phyloP scores from a whole-genome alignment of 2,797 vertebrate species.

The Mus minutoides region DNA sequence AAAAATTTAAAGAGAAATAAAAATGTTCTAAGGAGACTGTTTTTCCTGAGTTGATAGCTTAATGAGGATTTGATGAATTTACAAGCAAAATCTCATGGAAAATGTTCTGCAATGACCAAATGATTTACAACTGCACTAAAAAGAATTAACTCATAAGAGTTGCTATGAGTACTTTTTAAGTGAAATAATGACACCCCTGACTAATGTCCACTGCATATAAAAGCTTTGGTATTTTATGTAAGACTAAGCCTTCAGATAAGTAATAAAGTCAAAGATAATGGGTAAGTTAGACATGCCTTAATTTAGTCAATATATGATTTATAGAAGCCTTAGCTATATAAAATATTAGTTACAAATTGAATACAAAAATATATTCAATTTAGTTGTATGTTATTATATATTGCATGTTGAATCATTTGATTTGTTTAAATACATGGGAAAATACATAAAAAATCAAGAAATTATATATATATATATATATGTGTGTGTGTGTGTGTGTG shows the following conservation, averaged over 20 bases:
- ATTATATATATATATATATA: not conserved
- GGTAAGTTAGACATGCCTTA: not conserved
- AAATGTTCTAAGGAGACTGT: not conserved
- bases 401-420: not conserved
- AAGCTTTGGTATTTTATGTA: not conserved
- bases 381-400: not conserved
- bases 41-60: not conserved
- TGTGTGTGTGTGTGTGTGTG: too few species aligned
- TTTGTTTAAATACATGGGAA: not conserved
- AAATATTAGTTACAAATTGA: not conserved
- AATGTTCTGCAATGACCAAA: not conserved
- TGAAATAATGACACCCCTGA: not conserved
- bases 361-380: not conserved
- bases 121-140: not conserved
- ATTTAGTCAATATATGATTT: not conserved
- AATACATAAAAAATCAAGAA: not conserved
- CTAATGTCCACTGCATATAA: not conserved
- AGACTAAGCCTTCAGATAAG: not conserved
- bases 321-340: not conserved
- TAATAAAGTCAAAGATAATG: slow-evolving; percentile 12
- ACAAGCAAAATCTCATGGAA: not conserved
- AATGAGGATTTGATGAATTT: slow-evolving; percentile 1
- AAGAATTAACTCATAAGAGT: not conserved
- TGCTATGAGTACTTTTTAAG: not conserved
- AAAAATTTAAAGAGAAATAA: not conserved